phyloP scores from a whole-genome alignment of 2,888 invertebrate species.

The Drosophila yooni region DNA sequence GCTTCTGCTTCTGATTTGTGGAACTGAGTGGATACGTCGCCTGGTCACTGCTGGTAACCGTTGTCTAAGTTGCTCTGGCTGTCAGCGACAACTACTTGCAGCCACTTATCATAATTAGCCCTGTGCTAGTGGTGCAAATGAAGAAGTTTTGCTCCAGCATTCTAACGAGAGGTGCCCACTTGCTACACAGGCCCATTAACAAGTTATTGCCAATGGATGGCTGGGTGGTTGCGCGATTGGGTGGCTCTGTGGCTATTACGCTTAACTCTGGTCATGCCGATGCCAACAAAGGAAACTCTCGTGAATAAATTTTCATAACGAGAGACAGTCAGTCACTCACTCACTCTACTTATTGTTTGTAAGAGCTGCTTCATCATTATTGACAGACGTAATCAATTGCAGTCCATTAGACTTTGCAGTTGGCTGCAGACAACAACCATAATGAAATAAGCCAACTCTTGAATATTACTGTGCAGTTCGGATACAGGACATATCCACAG shows the following conservation, averaged over 20 bases:
- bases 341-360: slow-evolving; percentile 54
- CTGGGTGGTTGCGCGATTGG: slow-evolving; percentile 8
- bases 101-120: slow-evolving; percentile 74
- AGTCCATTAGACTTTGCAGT: slow-evolving; percentile 80
- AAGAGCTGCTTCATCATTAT: slow-evolving; percentile 62
- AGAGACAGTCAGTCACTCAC: slow-evolving; percentile 47
- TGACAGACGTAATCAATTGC: slow-evolving; percentile 81
- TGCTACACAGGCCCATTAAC: slow-evolving; percentile 55
- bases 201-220: slow-evolving; percentile 55
- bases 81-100: slow-evolving; percentile 67
- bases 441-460: slow-evolving; percentile 19
- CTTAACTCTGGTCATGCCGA: slow-evolving; percentile 13
- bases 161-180: slow-evolving; percentile 55
- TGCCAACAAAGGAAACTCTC: slow-evolving; percentile 35
- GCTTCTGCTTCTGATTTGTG: slow-evolving; percentile 24
- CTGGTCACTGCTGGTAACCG: slow-evolving; percentile 45
- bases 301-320: slow-evolving; percentile 63
- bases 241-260: slow-evolving; percentile 12
- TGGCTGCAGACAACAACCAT: slow-evolving; percentile 50
- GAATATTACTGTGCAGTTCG: slow-evolving; percentile 15
- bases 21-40: slow-evolving; percentile 14
- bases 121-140: slow-evolving; percentile 54
- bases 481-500: not conserved
- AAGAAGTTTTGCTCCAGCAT: slow-evolving; percentile 55
- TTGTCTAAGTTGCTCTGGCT: slow-evolving; percentile 42